Evolutionary conservation across 2,797 vertebrate species (phyloP), one percentile per base, ranked within the genome.

Genomic region (Crocidura indochinensis): DNA sequence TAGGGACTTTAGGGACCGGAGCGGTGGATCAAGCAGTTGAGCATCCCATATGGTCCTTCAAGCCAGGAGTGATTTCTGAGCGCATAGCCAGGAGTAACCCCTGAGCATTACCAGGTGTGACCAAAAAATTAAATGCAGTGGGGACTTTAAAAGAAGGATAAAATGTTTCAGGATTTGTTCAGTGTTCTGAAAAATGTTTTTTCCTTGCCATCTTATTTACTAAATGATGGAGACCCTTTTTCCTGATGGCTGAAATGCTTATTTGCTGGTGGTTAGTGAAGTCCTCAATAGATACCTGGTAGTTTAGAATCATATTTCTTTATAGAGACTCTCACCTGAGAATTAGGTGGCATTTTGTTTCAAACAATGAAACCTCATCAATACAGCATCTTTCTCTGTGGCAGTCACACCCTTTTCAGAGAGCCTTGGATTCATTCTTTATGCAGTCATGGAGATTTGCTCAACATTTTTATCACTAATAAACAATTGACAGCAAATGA

Each of bases 81-180:
- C 38, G 38, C 38, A 38, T 38, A 38, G 38, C 38, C 38, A 38
- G 38, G 38, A 38, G 38, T 38, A 38, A 38, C 38, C 38, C 38
- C 38, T 38, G 38, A 38, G 38, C 38, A 38, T 38, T 5, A 38
- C 38, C 38, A 38, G 38, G 38, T 38, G 38, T 38, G 38, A 38
- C 38, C 38, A 38, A 38, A 38, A 38, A 38, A 38, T 38, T 38
- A 38, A 38, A 38, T 38, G 2, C 38, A 38, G 15, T 51, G 51
- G 53, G 53, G 19, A 76, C 84, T 92, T 90, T 91, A n/a, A 51
- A 80, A 88, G 27, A 64, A n/a, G 65, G 22, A 51, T 9, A 62
- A 64, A 67, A 17, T 38, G 53, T 1, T 8, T 19, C 24, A 0
- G 9, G 0, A 5, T 74, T 44, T 56, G 0, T 92, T 88, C 24